Conservation (phyloP, 2,888 invertebrate genomes). For the Germaria angustata region DNA sequence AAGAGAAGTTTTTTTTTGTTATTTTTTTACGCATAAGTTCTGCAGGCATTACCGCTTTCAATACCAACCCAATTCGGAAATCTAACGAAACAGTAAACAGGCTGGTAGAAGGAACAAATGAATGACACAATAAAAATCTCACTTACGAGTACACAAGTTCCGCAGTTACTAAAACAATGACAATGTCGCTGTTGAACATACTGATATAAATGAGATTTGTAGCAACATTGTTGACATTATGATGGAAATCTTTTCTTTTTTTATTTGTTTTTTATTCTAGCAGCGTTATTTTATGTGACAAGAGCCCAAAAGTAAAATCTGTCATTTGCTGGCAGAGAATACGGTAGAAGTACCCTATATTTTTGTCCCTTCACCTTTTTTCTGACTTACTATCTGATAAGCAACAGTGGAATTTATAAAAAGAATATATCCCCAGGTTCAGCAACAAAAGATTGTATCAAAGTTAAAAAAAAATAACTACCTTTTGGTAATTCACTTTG, state of each 20-base stretch:
- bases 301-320: background rate
- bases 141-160: background rate
- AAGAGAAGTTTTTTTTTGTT: background rate
- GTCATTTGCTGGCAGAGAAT: background rate
- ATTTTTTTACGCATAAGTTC: slow-evolving; percentile 30
- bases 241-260: slow-evolving; percentile 58
- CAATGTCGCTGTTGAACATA: slow-evolving; percentile 26
- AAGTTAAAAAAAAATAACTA: background rate
- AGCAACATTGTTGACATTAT: slow-evolving; percentile 62
- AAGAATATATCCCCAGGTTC: no score
- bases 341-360: background rate
- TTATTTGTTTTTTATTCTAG: no score
- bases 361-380: background rate
- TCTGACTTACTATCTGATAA: background rate
- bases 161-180: slow-evolving; percentile 52
- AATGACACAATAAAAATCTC: slow-evolving; percentile 14
- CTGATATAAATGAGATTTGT: slow-evolving; percentile 51
- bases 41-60: slow-evolving; percentile 48
- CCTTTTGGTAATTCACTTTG: no score
- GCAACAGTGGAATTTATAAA: no score
- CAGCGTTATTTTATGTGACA: background rate
- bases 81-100: slow-evolving; percentile 19
- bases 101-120: background rate
- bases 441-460: no score
- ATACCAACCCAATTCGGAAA: slow-evolving; percentile 30